Evolutionary conservation across 2,888 invertebrate genomes (phyloP), one percentile per base, ranked within the genome.

Genomic region (Ligdia adustata): DNA sequence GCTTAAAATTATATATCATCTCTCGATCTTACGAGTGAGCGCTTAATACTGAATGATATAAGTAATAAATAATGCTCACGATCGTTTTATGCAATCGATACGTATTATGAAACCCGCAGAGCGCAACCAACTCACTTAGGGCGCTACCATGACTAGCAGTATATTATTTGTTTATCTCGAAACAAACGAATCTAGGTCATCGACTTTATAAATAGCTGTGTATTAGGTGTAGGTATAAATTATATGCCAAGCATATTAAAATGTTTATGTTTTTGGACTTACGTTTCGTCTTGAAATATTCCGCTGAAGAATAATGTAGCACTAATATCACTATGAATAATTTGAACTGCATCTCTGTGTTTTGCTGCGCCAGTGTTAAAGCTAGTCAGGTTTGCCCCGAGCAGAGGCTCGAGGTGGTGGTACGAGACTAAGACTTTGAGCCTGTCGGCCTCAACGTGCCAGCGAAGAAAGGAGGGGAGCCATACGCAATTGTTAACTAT

Each of bases 221-320:
- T 56, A 53, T 48, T 64, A 72, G 66, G 14, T 35, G 20, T 35
- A 5, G 18, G 4, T 18, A n/a, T n/a, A n/a, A 18, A 32, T 1
- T 18, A 32, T 6, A 18, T 18, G 1, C 18, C 18, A 18, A 1
- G 7, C 18, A 18, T 1, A 6, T 18, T 18, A 4, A 4, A 18
- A 7, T 18, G 1, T 1, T 18, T 18, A 18, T 7, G 7, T 18
- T 2, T 18, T 33, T 63, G 67, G 12, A 90, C 90, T 88, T 70
- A 90, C 90, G 90, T 75, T 86, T 87, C 52, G 82, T 82, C 64
- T 79, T 87, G 64, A 79, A 90, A 74, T 87, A 69, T 53, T 87
- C 87, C 40, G 75, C 86, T 4, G 66, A 52, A 13, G 75, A 60
- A 61, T 64, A 74, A 59, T 82, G 80, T 37, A 87, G 66, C 79